phyloP scores from a whole-genome alignment of 2,888 invertebrate species.

The Zygaena filipendulae region DNA sequence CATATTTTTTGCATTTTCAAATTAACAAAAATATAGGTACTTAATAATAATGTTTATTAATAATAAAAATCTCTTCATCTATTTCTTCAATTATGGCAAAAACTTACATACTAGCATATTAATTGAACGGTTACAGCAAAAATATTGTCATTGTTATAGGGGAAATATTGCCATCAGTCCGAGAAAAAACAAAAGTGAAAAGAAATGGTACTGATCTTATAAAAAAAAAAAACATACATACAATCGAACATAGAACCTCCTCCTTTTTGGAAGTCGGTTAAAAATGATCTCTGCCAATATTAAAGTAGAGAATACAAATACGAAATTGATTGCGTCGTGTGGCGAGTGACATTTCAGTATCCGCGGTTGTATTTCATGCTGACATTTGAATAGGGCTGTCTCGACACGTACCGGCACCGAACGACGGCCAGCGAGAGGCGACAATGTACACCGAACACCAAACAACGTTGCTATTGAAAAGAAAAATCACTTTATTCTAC shows the following conservation, averaged over 20 bases:
- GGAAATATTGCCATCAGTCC: constrained; percentile 13
- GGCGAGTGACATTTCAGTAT: constrained; percentile 64
- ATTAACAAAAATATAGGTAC: too few relatives aligned
- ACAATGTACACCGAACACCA: constrained; percentile 58
- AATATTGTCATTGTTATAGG: too few relatives aligned
- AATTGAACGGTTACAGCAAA: too few relatives aligned
- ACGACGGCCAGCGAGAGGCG: constrained; percentile 56
- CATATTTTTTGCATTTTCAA: too few relatives aligned
- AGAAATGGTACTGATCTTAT: constrained; percentile 14
- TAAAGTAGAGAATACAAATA: constrained; percentile 59
- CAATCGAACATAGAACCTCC: too few relatives aligned
- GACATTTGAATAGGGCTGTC: constrained; percentile 67
- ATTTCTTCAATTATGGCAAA: too few relatives aligned
- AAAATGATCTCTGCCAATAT: constrained; percentile 51
- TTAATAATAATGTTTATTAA: too few relatives aligned
- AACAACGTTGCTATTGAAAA: constrained; percentile 59
- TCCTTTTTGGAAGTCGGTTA: too few relatives aligned
- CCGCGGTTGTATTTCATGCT: constrained; percentile 41
- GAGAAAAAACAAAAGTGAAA: constrained; percentile 15
- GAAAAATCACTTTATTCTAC: constrained; percentile 58
- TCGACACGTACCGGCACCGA: constrained; percentile 63
- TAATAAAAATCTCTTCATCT: too few relatives aligned
- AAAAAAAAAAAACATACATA: too few relatives aligned
- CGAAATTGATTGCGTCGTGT: constrained; percentile 67
- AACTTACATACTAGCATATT: too few relatives aligned